Conservation (phyloP, 1,140 invertebrate genomes). For the Pseudomyrmex gracilis region DNA sequence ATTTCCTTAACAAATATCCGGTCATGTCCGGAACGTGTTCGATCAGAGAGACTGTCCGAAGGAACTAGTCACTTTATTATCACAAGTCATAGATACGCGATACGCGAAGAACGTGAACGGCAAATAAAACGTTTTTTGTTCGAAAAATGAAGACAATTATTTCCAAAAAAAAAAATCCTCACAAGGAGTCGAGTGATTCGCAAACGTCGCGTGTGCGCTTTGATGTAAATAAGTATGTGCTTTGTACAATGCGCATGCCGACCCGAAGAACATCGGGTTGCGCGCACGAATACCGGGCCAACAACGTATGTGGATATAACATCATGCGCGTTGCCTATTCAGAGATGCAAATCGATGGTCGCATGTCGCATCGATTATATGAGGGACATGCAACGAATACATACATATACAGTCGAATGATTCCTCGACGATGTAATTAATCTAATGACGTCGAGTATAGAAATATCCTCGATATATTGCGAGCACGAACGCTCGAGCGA, state of each 20-base stretch:
- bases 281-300: not conserved
- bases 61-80: too few species aligned
- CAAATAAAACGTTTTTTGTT: too few species aligned
- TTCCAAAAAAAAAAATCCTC: too few species aligned
- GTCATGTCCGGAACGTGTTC: too few species aligned
- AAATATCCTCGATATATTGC: not conserved
- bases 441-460: conserved; percentile 2
- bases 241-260: not conserved
- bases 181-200: too few species aligned
- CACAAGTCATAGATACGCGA: too few species aligned
- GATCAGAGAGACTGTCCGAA: too few species aligned
- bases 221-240: not conserved
- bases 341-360: conserved; percentile 29
- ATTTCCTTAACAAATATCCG: too few species aligned
- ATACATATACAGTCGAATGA: not conserved
- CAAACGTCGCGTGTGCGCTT: not conserved
- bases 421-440: conserved; percentile 26
- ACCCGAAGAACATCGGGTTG: too few species aligned
- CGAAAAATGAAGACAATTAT: too few species aligned
- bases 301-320: not conserved
- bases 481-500: conserved; percentile 18
- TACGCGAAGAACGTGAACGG: too few species aligned
- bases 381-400: not conserved
- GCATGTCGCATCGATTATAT: conserved; percentile 24
- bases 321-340: conserved; percentile 2